Conservation (phyloP, 2,888 invertebrate species). For the Hyalella azteca region DNA sequence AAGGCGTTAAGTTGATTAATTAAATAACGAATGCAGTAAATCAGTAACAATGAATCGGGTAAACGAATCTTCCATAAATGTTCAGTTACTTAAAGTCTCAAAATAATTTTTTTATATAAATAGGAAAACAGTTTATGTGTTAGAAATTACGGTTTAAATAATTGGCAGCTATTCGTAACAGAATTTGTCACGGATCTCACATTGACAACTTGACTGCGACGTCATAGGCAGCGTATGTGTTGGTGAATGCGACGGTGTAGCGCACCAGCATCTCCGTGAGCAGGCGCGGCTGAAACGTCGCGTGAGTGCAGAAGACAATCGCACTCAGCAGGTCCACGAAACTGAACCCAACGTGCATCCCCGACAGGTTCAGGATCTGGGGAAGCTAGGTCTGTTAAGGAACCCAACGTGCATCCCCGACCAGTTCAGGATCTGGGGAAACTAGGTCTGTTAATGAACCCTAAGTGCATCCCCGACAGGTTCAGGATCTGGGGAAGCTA, state of each 20-base stretch:
- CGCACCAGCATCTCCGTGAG: not conserved
- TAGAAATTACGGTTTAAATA: no score
- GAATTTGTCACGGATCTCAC: no score
- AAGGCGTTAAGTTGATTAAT: no score
- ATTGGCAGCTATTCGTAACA: no score
- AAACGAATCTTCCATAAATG: no score
- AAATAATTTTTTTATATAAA: no score
- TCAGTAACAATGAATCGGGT: no score
- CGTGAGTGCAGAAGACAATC: not conserved
- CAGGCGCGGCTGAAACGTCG: not conserved
- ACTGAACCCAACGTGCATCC: not conserved
- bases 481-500: not conserved
- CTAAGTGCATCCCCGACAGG: not conserved
- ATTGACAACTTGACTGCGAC: not conserved
- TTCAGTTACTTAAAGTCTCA: no score
- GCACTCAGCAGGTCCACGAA: not conserved
- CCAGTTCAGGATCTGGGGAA: not conserved
- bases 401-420: not conserved
- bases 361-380: not conserved
- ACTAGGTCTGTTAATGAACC: no score
- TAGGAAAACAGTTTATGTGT: no score
- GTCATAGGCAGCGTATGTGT: not conserved
- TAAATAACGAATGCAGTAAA: no score
- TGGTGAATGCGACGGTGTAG: not conserved
- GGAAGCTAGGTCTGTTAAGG: no score